Percentiles rank a stretch among this genome's conserved stretches.
These are phyloP conservation scores for Reticulitermes speratus DNA, from an alignment of 1,140 invertebrate species.

Conservation along the genomic window DNA sequence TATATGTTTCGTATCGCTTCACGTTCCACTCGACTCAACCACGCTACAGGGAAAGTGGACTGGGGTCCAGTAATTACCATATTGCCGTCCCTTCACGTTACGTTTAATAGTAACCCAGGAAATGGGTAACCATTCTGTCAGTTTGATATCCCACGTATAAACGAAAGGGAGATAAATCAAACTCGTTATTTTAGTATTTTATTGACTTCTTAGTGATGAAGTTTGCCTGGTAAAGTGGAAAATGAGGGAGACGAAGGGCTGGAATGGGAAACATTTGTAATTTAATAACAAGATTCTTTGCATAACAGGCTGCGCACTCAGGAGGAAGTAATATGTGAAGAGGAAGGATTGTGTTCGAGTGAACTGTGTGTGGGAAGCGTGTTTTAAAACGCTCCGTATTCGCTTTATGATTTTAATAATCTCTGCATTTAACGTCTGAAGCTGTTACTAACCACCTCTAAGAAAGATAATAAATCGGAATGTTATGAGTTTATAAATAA, in stretches of 20 bases:
- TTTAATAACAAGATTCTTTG: slow-evolving; percentile 15
- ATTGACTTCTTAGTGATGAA: slow-evolving; percentile 16
- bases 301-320: background rate
- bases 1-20: background rate
- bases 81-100: background rate
- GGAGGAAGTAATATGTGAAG: background rate
- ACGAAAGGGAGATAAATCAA: background rate
- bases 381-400: too few relatives aligned
- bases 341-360: background rate
- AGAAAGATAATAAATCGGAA: too few relatives aligned
- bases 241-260: background rate
- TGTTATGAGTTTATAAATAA: too few relatives aligned
- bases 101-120: background rate
- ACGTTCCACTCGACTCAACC: slow-evolving; percentile 7
- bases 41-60: slow-evolving; percentile 13
- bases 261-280: background rate
- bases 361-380: too few relatives aligned
- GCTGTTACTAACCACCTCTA: too few relatives aligned
- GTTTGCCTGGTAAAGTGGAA: background rate
- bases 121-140: background rate
- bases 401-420: too few relatives aligned
- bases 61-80: slow-evolving; percentile 1
- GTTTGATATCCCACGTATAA: background rate
- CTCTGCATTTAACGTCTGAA: too few relatives aligned
- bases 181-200: slow-evolving; percentile 14